A percentile compares a stretch with the other conserved stretches of the same genome.
These are phyloP conservation scores for Drosophila fuyamai DNA, from an alignment of 1,140 invertebrate species.

Conservation along the genomic window DNA sequence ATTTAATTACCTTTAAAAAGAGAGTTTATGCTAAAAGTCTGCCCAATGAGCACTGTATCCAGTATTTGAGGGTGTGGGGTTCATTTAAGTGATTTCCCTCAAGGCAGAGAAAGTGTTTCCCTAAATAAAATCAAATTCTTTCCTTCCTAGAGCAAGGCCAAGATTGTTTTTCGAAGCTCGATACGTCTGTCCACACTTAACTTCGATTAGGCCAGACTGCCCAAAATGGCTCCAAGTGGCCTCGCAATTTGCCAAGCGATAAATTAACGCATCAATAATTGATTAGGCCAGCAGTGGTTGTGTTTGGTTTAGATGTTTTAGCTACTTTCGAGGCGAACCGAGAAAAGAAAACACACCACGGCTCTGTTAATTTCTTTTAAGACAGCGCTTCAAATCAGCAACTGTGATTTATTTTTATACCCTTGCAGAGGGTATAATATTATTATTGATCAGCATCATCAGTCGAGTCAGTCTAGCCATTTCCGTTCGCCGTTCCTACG, in stretches of 20 bases:
- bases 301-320: constrained; percentile 5
- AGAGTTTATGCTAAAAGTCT: no score
- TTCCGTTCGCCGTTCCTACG: no score
- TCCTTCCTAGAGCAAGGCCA: constrained; percentile 22
- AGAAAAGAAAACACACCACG: constrained; percentile 15
- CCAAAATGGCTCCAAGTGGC: constrained; percentile 56
- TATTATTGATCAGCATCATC: no score
- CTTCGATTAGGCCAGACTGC: constrained; percentile 31
- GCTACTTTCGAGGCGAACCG: constrained; percentile 15
- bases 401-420: constrained; percentile 10
- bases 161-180: constrained; percentile 64
- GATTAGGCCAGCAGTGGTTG: constrained; percentile 25
- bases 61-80: constrained; percentile 1
- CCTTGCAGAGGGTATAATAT: no score
- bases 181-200: constrained; percentile 61
- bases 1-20: no score
- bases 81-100: constrained; percentile 70
- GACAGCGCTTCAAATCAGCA: constrained; percentile 1
- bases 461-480: no score
- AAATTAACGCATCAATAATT: constrained; percentile 80
- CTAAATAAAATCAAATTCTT: constrained; percentile 1
- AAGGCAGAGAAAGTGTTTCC: constrained; percentile 33
- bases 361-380: constrained; percentile 13
- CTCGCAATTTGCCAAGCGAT: constrained; percentile 79
- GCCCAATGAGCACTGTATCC: no score